Evolutionary conservation across 2,888 invertebrate species (phyloP), one percentile per base, ranked within the genome.

Genomic region (Capitulum mitella): DNA sequence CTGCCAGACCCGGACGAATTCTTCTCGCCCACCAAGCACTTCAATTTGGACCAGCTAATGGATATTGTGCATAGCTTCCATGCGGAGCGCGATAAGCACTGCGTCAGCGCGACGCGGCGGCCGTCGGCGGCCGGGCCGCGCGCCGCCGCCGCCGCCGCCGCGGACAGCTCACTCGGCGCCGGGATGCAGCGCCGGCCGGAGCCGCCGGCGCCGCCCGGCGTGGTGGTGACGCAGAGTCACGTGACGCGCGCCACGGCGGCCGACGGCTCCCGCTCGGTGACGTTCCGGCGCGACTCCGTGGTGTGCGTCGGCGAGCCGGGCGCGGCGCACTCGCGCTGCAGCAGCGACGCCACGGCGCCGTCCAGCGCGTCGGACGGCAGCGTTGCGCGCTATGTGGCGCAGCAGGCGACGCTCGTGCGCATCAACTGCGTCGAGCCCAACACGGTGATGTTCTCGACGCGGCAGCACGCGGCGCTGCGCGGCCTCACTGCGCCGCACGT

Each of bases 401-500:
- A 79, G 48, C 79, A 80, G 37, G 70, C 81, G 54, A 78, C 81
- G 43, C 79, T 82, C 76, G 81, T 83, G 78, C 81, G 83, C 70
- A 81, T 83, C n/a, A 82, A 82, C 79, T 82, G 83, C 75, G 81
- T 82, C 46, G 82, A 82, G 64, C 82, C 82, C 26, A 82, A 82
- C 79, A 83, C 82, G 34, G 80, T 82, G 37, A 82, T 82, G 80
- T 81, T 83, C 51, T 82, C 81, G 51, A 81, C 81, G 61, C 79
- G 80, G 37, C 80, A 82, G 64, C 80, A 82, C 79, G 80, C 82
- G 51, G 80, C 80, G 77, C 79, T 81, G 58, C 78, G 81, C 79
- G 83, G 82, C 81, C 83, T 83, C 77, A 83, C 79, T 64, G 84
- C 84, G 32, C 84, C 84, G 81, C 85, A 86, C 79, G 84, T 86